Evolutionary conservation across 2,113 vertebrate species (phyloP).

Genomic region (Azemiops feae): DNA sequence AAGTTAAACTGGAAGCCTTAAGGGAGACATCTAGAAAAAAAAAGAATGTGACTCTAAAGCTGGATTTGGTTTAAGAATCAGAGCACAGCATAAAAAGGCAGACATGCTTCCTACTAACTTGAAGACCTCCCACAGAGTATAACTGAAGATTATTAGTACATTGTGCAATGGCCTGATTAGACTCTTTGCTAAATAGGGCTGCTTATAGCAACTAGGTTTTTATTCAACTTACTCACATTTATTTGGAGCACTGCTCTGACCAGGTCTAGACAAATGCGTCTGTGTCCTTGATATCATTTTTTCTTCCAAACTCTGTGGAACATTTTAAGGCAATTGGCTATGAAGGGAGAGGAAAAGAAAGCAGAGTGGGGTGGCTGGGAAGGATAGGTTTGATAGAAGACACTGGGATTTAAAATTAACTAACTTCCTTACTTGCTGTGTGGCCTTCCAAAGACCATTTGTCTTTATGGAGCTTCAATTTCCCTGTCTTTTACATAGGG

Average conservation of each 20-base stretch:
- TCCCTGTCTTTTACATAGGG: constrained; percentile 54
- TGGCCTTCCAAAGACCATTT: constrained; percentile 63
- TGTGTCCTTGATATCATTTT: constrained; percentile 1
- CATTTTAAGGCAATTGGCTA: constrained; percentile 47
- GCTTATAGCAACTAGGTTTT: constrained; percentile 17
- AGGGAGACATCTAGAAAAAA: background rate
- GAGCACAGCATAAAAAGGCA: constrained; percentile 34
- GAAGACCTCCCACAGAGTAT: constrained; percentile 16
- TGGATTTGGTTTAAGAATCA: constrained; percentile 8
- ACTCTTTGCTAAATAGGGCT: background rate
- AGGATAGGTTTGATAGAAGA: background rate
- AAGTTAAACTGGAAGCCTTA: constrained; percentile 27
- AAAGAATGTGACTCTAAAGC: background rate
- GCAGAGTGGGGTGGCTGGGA: constrained; percentile 35
- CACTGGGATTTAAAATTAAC: constrained; percentile 61
- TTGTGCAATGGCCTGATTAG: constrained; percentile 28
- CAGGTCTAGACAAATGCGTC: background rate
- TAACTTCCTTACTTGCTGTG: constrained; percentile 59
- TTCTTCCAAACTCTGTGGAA: constrained; percentile 10
- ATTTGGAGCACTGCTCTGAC: background rate
- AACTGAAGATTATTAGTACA: constrained; percentile 23
- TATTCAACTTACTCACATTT: constrained; percentile 6
- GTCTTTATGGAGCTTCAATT: constrained; percentile 46
- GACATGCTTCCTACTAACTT: constrained; percentile 26
- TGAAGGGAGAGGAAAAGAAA: constrained; percentile 43